Percentiles rank a stretch among this genome's conserved stretches.
These are phyloP conservation scores for Chaenodraco wilsoni DNA, from an alignment of 2,797 vertebrate species.

Conservation along the genomic window DNA sequence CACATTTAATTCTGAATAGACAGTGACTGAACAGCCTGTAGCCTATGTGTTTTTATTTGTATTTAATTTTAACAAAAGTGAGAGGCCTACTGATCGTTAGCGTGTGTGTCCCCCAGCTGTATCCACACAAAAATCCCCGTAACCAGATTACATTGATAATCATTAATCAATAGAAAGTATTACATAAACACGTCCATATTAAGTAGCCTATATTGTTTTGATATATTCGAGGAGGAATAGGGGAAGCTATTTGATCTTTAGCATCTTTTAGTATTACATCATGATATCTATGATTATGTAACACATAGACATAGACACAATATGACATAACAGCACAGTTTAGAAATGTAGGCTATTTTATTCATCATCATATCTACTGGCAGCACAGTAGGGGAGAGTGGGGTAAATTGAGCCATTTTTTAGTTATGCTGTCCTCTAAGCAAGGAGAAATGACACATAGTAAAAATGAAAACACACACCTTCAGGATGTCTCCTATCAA, in stretches of 20 bases:
- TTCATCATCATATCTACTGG: not conserved
- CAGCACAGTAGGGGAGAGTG: not conserved
- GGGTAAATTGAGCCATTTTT: too few species aligned
- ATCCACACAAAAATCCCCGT: not conserved
- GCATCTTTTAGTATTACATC: not conserved
- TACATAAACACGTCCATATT: not conserved
- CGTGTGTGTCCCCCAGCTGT: too few species aligned
- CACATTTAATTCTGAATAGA: slow-evolving; percentile 12
- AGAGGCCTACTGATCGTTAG: not conserved
- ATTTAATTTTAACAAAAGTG: not conserved
- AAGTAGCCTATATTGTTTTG: not conserved
- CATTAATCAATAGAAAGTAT: too few species aligned
- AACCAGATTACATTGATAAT: not conserved
- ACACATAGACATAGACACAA: not conserved
- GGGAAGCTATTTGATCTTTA: not conserved
- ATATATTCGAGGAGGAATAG: too few species aligned
- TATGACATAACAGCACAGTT: not conserved
- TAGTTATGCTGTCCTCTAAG: too few species aligned
- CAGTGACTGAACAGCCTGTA: not conserved
- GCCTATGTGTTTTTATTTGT: not conserved
- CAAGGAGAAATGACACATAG: too few species aligned
- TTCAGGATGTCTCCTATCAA: too few species aligned
- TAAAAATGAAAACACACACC: too few species aligned
- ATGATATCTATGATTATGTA: not conserved
- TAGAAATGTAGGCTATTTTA: slow-evolving; percentile 1